phyloP scores from a whole-genome alignment of 1,140 invertebrate genomes.

The Zaprionus nigranus region DNA sequence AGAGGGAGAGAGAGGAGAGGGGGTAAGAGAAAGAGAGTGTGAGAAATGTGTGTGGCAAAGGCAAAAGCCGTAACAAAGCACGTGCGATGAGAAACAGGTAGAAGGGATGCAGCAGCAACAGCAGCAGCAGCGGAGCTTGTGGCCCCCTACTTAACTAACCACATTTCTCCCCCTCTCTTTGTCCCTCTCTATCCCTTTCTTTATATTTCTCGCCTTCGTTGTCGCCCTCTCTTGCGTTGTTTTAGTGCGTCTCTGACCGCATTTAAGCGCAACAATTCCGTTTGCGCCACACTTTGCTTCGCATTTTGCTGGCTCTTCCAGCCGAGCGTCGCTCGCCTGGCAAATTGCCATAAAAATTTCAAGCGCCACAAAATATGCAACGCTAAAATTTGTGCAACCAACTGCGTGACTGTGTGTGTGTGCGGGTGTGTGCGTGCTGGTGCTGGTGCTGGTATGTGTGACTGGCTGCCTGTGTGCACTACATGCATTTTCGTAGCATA shows the following conservation, averaged over 20 bases:
- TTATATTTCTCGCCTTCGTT: not conserved
- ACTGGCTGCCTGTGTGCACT: constrained; percentile 34
- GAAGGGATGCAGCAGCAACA: constrained; percentile 25
- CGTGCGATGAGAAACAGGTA: constrained; percentile 46
- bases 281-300: constrained; percentile 33
- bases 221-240: constrained; percentile 14
- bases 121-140: not conserved
- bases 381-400: constrained; percentile 66
- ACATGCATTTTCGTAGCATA: constrained; percentile 56
- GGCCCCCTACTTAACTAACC: constrained; percentile 18
- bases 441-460: constrained; percentile 34
- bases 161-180: too few relatives aligned
- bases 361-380: constrained; percentile 79
- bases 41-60: constrained; percentile 71
- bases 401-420: constrained; percentile 23
- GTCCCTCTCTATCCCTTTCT: not conserved
- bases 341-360: constrained; percentile 80
- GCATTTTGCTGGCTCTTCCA: constrained; percentile 36
- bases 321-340: constrained; percentile 62
- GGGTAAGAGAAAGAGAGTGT: constrained; percentile 30
- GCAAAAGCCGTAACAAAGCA: constrained; percentile 51
- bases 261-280: constrained; percentile 56
- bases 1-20: not conserved
- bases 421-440: constrained; percentile 2
- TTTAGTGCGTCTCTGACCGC: constrained; percentile 50